These are phyloP conservation scores for Diabrotica undecimpunctata DNA, from an alignment of 1,140 invertebrate genomes.

Conservation along the genomic window DNA sequence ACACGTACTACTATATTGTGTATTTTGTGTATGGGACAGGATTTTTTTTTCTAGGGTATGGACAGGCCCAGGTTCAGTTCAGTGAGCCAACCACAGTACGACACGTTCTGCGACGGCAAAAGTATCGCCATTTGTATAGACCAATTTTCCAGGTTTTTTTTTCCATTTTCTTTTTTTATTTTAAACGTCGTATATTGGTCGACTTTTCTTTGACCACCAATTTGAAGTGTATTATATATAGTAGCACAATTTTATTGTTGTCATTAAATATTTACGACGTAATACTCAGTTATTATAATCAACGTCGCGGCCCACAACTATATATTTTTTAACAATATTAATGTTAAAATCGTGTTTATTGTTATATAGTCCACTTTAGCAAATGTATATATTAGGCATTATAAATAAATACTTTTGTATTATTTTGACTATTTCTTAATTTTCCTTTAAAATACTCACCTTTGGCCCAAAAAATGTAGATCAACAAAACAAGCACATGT, in stretches of 20 bases:
- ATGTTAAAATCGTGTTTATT: constrained; percentile 1
- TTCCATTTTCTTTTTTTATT: constrained; percentile 83
- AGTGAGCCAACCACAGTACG: constrained; percentile 63
- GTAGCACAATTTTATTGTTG: constrained; percentile 3
- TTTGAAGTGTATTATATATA: constrained; percentile 7
- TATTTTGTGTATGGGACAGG: too few species aligned
- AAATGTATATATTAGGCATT: not conserved
- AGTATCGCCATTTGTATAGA: constrained; percentile 83
- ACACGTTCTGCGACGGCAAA: constrained; percentile 60
- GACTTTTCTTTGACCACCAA: constrained; percentile 61
- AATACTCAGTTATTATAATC: too few species aligned
- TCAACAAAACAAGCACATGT: too few species aligned
- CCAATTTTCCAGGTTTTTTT: constrained; percentile 81
- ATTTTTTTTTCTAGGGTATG: constrained; percentile 43
- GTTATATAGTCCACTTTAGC: not conserved
- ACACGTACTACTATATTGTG: too few species aligned
- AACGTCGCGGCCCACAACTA: not conserved
- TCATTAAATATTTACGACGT: not conserved
- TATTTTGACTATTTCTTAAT: not conserved
- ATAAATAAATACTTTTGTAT: not conserved
- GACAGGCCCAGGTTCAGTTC: constrained; percentile 51
- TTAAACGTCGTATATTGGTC: constrained; percentile 87
- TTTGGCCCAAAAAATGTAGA: too few species aligned
- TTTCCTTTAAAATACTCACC: not conserved
- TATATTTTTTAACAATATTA: constrained; percentile 1